Conservation (phyloP, 2,888 invertebrate genomes). For the Callimorpha dominula region DNA sequence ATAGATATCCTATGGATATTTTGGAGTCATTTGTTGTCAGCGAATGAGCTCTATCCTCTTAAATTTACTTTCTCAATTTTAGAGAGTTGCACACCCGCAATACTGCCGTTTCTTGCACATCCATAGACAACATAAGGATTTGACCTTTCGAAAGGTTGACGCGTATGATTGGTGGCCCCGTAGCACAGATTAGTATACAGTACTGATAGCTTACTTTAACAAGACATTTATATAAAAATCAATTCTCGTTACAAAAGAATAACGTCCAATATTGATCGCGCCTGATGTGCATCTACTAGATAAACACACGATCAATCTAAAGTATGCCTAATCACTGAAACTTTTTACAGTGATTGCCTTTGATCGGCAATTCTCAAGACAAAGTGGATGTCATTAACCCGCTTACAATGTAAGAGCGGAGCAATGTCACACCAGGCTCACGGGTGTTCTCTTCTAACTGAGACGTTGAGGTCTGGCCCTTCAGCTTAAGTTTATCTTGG, state of each 20-base stretch:
- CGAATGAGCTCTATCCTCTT: too few relatives aligned
- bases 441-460: neutral
- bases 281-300: neutral
- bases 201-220: too few relatives aligned
- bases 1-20: too few relatives aligned
- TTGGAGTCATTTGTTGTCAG: neutral
- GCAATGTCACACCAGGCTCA: neutral
- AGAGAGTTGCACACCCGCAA: neutral
- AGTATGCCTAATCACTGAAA: neutral
- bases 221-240: neutral
- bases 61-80: neutral
- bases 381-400: neutral
- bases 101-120: neutral
- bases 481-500: neutral
- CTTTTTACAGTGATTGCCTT: constrained; percentile 3
- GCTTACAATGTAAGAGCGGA: neutral
- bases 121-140: neutral
- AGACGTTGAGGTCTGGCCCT: neutral
- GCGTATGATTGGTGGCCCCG: neutral
- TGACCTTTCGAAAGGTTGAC: neutral
- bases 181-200: neutral
- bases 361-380: neutral
- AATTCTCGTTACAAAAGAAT: neutral
- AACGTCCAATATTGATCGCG: neutral
- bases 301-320: constrained; percentile 1